phyloP scores from a whole-genome alignment of 1,140 invertebrate species.

The Maconellicoccus hirsutus region DNA sequence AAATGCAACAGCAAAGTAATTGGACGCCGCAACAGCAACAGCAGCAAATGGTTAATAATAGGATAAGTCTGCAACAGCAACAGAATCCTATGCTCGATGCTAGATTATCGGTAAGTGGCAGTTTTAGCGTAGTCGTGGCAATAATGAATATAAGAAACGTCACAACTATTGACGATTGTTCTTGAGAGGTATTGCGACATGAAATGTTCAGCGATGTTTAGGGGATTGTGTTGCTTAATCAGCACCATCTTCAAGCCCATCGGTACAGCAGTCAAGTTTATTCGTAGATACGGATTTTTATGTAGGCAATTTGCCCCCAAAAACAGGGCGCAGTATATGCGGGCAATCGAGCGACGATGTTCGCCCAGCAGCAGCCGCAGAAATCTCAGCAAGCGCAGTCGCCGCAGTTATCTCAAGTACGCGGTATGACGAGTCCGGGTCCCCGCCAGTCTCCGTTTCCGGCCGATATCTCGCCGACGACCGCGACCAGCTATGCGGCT shows the following conservation, averaged over 20 bases:
- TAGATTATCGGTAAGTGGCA: constrained; percentile 49
- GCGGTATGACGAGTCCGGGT: constrained; percentile 31
- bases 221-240: neutral
- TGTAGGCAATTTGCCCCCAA: neutral
- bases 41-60: constrained; percentile 23
- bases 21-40: constrained; percentile 15
- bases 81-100: constrained; percentile 70
- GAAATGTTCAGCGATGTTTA: neutral
- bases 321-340: constrained; percentile 24
- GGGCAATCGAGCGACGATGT: neutral
- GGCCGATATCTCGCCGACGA: constrained; percentile 29
- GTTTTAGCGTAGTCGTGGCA: neutral
- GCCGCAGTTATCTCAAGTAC: constrained; percentile 28
- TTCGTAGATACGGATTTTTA: neutral
- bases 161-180: neutral
- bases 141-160: neutral
- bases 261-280: neutral
- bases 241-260: neutral
- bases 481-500: constrained; percentile 35
- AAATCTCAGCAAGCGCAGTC: constrained; percentile 27
- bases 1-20: neutral
- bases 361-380: constrained; percentile 33
- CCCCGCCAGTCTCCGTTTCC: constrained; percentile 45
- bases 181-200: neutral
- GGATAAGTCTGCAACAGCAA: constrained; percentile 45